phyloP scores from a whole-genome alignment of 1,140 invertebrate species.

The Lepidurus arcticus region DNA sequence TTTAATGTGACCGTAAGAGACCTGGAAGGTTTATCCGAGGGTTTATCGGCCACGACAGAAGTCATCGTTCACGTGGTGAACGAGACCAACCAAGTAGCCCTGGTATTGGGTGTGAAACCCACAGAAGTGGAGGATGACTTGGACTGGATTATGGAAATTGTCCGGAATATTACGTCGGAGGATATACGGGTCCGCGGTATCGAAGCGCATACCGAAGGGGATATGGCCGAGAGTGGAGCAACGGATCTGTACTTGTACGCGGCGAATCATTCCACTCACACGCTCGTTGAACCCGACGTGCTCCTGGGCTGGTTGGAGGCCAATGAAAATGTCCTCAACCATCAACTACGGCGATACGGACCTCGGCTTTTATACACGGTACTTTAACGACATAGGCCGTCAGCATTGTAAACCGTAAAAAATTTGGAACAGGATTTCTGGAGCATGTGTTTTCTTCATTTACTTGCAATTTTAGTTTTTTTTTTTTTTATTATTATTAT shows the following conservation, averaged over 20 bases:
- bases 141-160: neutral
- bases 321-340: slow-evolving; percentile 6
- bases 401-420: too few relatives aligned
- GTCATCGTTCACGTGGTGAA: slow-evolving; percentile 77
- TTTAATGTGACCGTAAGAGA: slow-evolving; percentile 86
- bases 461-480: too few relatives aligned
- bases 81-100: slow-evolving; percentile 68
- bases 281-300: neutral
- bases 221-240: slow-evolving; percentile 53
- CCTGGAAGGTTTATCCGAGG: slow-evolving; percentile 64
- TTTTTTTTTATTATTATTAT: too few relatives aligned
- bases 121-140: slow-evolving; percentile 58
- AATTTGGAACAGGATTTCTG: too few relatives aligned
- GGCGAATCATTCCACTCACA: slow-evolving; percentile 55
- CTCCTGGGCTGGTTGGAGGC: slow-evolving; percentile 17
- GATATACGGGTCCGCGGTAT: slow-evolving; percentile 70
- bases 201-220: slow-evolving; percentile 60
- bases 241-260: slow-evolving; percentile 79
- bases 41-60: slow-evolving; percentile 70
- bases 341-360: neutral
- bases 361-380: neutral
- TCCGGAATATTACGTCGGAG: slow-evolving; percentile 58
- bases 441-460: too few relatives aligned
- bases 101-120: slow-evolving; percentile 67
- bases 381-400: too few relatives aligned